A percentile compares a stretch with the other conserved stretches of the same genome.
These are phyloP conservation scores for Strix aluco DNA, from an alignment of 2,113 vertebrate genomes.

Conservation along the genomic window DNA sequence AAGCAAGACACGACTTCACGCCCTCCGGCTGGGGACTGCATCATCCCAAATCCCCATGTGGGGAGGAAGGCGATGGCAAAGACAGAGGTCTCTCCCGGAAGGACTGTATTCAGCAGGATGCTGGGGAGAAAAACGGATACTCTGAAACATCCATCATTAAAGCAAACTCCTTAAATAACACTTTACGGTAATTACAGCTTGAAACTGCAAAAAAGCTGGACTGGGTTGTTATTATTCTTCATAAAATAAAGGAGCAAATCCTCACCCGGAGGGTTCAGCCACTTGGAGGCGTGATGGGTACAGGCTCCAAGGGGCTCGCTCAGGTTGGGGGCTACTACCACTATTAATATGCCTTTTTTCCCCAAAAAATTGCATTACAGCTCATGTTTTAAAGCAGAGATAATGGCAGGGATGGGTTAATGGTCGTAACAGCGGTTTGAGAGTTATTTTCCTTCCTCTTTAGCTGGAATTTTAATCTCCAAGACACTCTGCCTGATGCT, in stretches of 20 bases:
- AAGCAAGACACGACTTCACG: not conserved
- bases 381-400: constrained; percentile 28
- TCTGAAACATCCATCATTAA: constrained; percentile 48
- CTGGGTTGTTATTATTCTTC: not conserved
- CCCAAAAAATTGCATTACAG: not conserved
- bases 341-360: not conserved
- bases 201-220: constrained; percentile 36
- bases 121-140: not conserved
- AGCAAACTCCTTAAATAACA: constrained; percentile 66
- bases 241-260: constrained; percentile 45
- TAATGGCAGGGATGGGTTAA: not conserved
- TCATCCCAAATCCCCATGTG: not conserved
- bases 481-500: not conserved
- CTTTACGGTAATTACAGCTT: constrained; percentile 54
- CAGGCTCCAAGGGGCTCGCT: not conserved
- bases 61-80: not conserved
- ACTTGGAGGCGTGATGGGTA: not conserved
- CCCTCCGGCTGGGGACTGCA: not conserved
- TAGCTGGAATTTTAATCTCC: not conserved
- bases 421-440: not conserved
- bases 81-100: not conserved
- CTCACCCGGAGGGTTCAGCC: constrained; percentile 17
- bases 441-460: not conserved
- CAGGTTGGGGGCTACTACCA: constrained; percentile 14
- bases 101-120: not conserved